These are phyloP conservation scores for Apodemus agrarius DNA, from an alignment of 2,797 vertebrate species.

Conservation along the genomic window DNA sequence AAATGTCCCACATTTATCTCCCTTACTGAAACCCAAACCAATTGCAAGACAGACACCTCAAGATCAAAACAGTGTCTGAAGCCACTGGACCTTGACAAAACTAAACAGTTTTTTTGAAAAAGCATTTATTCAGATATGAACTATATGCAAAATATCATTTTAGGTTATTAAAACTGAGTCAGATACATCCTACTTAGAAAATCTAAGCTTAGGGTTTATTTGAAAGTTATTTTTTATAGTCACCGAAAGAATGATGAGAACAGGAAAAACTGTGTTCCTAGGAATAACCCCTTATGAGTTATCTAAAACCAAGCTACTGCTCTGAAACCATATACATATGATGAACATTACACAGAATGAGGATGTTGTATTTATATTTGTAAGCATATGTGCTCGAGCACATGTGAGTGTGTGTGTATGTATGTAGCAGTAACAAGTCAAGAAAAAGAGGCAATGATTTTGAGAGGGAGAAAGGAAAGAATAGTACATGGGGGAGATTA, in stretches of 20 bases:
- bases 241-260: not conserved
- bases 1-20: not conserved
- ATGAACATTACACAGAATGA: not conserved
- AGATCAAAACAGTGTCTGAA: not conserved
- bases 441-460: not conserved
- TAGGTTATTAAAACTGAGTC: constrained; percentile 31
- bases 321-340: not conserved
- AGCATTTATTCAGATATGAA: not conserved
- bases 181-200: not conserved
- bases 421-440: not conserved
- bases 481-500: not conserved
- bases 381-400: not conserved
- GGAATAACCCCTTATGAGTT: not conserved
- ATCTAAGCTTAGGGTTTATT: not conserved
- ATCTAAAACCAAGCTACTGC: not conserved
- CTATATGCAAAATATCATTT: not conserved
- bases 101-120: constrained; percentile 19
- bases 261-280: not conserved
- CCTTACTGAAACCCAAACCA: not conserved
- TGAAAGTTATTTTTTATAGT: constrained; percentile 6
- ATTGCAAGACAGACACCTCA: not conserved
- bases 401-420: not conserved
- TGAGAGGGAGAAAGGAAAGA: not conserved
- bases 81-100: not conserved
- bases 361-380: not conserved